Conservation (phyloP, 2,888 invertebrate genomes). For the Melinopterus prodromus region DNA sequence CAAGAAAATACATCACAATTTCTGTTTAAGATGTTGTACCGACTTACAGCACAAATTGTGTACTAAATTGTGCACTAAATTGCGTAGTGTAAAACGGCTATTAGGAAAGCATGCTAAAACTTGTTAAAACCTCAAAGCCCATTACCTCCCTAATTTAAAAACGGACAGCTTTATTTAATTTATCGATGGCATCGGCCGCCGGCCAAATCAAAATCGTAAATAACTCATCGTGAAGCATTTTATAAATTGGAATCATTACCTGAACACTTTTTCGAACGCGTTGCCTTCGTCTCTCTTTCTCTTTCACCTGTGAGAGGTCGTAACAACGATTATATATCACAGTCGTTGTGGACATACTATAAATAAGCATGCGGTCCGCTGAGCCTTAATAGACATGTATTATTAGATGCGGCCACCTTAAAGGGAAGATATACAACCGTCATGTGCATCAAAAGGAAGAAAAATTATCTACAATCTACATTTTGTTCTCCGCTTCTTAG, state of each 20-base stretch:
- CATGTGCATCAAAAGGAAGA: background rate
- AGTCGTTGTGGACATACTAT: slow-evolving; percentile 15
- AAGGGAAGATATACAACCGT: slow-evolving; percentile 6
- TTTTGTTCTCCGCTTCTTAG: background rate
- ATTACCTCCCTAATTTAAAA: background rate
- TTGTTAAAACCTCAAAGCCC: background rate
- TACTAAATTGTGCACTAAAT: too few species aligned
- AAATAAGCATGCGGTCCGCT: slow-evolving; percentile 16
- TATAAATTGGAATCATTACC: slow-evolving; percentile 22
- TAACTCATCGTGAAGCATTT: slow-evolving; percentile 22
- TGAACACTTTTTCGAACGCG: slow-evolving; percentile 9
- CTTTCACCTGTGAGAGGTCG: background rate
- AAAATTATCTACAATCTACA: background rate
- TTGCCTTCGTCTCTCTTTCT: background rate
- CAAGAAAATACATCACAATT: too few species aligned
- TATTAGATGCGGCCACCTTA: slow-evolving; percentile 10
- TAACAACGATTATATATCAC: slow-evolving; percentile 25
- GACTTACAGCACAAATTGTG: too few species aligned
- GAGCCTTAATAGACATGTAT: slow-evolving; percentile 17
- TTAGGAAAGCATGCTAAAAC: too few species aligned
- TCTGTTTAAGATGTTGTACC: too few species aligned
- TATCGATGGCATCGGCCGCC: background rate
- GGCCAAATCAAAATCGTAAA: slow-evolving; percentile 18
- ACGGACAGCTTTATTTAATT: slow-evolving; percentile 18
- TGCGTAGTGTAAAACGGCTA: too few species aligned